Base-by-base conservation (phyloP, 37 sponge, comb jelly and placozoan species). In the Beroe ovata region DNA sequence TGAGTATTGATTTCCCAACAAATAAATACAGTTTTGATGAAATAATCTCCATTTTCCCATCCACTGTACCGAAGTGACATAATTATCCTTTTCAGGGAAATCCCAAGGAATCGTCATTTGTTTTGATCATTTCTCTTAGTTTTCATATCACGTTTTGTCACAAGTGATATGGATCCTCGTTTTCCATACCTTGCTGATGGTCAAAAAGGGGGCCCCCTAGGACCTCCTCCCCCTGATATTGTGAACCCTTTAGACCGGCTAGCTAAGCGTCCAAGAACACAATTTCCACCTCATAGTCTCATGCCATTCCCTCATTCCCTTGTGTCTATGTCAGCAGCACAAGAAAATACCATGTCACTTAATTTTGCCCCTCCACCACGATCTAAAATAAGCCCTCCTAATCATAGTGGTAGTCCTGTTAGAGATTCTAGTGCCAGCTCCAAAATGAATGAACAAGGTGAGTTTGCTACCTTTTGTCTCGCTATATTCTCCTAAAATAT, bases 351-450 rank as follows among this genome's bases (percentile, higher is more conserved):
- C 36, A 66, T 66, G 69, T 66, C 69, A 33, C 2, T 66, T 32
- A 66, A 66, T 66, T 66, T 66, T 33, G 69, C 69, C 32, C 69
- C 69, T 66, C 69, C 69, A 29, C 36, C 69, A 19, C 69, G 69
- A 34, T 66, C 69, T 30, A 66, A 66, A 66, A 66, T 66, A 32
- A 66, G 30, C 35, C 30, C 69, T 33, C 69, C 25, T 66, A 66
- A 66, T 30, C 19, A 25, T 66, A 66, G 69, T 66, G 30, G 32
- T 66, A 66, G 69, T 66, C 69, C 36, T 16, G 30, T 66, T 25
- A 66, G 30, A 66, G 69, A 30, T 32, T 32, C 69, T 30, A 66
- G 30, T 66, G 69, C 29, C 32, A 29, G 32, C 69, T 29, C 36
- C 69, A 25, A 29, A 34, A 66, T 66, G 69, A 66, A 30, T 66